These are phyloP conservation scores for Diplolepis rosae DNA, from an alignment of 2,888 invertebrate species.

Conservation along the genomic window DNA sequence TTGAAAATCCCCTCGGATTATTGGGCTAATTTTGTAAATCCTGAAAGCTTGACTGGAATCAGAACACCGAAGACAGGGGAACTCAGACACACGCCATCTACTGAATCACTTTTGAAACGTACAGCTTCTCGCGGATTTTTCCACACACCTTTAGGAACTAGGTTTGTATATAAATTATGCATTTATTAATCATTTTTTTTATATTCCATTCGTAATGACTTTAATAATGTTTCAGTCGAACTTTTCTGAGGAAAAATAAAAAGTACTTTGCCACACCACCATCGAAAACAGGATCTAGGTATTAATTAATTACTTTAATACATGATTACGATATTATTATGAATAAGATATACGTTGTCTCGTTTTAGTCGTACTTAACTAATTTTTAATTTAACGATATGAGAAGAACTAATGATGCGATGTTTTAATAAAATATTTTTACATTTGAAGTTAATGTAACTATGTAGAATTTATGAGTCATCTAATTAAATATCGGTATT, in stretches of 20 bases:
- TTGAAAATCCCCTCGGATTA: constrained; percentile 83
- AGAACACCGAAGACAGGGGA: constrained; percentile 65
- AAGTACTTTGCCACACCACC: constrained; percentile 71
- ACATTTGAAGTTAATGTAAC: not conserved
- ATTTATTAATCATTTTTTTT: constrained; percentile 11
- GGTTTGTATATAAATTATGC: constrained; percentile 50
- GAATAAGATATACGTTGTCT: not conserved
- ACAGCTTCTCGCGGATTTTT: constrained; percentile 67
- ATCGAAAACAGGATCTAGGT: constrained; percentile 50
- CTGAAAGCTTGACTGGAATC: constrained; percentile 64
- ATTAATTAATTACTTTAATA: not conserved
- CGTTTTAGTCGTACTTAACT: constrained; percentile 17
- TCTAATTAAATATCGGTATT: not conserved
- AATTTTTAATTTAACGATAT: not conserved
- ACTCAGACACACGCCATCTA: constrained; percentile 69
- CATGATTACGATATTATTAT: too few relatives aligned
- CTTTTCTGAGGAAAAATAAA: constrained; percentile 68
- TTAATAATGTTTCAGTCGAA: constrained; percentile 59
- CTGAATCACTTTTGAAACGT: constrained; percentile 70
- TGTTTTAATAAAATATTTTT: not conserved
- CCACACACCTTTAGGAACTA: constrained; percentile 67
- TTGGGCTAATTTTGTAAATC: constrained; percentile 83
- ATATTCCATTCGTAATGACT: not conserved
- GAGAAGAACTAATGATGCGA: not conserved
- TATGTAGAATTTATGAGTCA: not conserved